Base-by-base conservation (phyloP, 2,113 vertebrate genomes). In the Clarias magur region DNA sequence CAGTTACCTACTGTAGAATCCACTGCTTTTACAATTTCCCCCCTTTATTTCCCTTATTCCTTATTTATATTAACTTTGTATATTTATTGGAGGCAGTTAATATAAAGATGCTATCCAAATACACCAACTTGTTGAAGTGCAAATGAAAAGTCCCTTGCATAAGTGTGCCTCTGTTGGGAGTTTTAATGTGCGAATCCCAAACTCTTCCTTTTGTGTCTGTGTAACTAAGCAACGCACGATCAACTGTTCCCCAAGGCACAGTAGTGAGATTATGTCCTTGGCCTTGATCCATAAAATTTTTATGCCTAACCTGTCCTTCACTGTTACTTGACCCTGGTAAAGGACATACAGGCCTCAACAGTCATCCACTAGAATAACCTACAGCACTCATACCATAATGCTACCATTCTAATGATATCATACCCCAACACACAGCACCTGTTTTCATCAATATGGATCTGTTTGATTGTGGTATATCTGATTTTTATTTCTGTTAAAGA, bases 221-320 rank as follows among this genome's bases (percentile, higher is more conserved):
- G 87, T 94, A 87, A 90, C 93, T 79, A 54, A 86, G 94, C 92
- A 95, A 94, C 94, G 88, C 86, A 88, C 87, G 84, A 86, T 57
- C 90, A 89, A 89, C 86, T 91, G 90, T 93, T 93, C 92, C 91
- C 89, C 10, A 53, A 88, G 76, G 86, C 91, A 90, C 21, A 86
- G 87, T 88, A 89, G 89, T 94, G 93, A 95, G 93, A 92, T 95
- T 93, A 94, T 83, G 85, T 57, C 80, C 78, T 81, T 94, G 93
- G 93, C 89, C 88, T 68, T 63, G 62, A 17, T 72, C 88, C 76
- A 90, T 78, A 87, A 34, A 56, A 15, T 59, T 67, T 42, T 86
- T 60, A 84, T 4, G 4, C 85, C 85, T 88, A 27, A 84, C 63
- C 57, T 90, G 80, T 70, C 83, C 80, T 82, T 70, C 59, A 84